These are phyloP conservation scores for Ceyx cyanopectus DNA, from an alignment of 2,113 vertebrate genomes.

Conservation along the genomic window DNA sequence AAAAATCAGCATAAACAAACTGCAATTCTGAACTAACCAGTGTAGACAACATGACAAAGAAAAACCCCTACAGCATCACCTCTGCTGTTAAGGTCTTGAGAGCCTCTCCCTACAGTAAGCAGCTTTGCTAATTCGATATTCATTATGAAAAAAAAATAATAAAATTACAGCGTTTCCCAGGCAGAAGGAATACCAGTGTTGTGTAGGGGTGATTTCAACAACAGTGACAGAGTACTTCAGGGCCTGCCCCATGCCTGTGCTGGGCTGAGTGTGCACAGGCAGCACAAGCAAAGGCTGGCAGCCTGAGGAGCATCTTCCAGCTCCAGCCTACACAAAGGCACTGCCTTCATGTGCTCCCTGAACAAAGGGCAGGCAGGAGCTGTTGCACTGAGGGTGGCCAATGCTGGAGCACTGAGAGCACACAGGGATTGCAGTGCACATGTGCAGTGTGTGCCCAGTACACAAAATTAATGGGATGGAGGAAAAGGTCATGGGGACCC, in stretches of 20 bases:
- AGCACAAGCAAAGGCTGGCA: background rate
- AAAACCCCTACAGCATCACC: background rate
- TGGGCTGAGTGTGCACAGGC: no score
- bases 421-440: background rate
- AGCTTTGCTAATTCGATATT: background rate
- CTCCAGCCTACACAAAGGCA: background rate
- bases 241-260: background rate
- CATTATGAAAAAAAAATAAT: background rate
- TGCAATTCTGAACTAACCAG: background rate
- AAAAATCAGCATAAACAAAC: background rate
- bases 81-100: background rate
- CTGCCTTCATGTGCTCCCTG: background rate
- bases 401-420: background rate
- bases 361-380: background rate
- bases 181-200: background rate
- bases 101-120: background rate
- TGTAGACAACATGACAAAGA: background rate
- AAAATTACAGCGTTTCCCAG: background rate
- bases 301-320: rapidly evolving
- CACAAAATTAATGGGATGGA: background rate
- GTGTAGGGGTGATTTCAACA: background rate
- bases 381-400: background rate
- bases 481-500: background rate
- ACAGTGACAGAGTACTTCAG: rapidly evolving
- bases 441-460: background rate